Percentiles rank a stretch among this genome's conserved stretches.
These are phyloP conservation scores for Trichomalopsis sarcophagae DNA, from an alignment of 1,140 invertebrate species.

Conservation along the genomic window DNA sequence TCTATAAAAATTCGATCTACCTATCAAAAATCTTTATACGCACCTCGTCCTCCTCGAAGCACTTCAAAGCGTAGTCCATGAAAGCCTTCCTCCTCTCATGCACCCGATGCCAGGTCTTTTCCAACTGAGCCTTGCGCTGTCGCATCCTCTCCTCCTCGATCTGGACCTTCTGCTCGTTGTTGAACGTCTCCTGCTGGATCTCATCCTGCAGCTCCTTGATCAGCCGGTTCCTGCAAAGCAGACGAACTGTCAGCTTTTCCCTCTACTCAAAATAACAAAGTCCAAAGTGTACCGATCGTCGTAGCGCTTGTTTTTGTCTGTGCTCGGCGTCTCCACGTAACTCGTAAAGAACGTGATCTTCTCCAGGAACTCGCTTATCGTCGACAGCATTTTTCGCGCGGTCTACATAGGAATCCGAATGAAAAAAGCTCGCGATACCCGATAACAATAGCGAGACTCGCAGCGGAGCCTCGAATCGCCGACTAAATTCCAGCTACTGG, in stretches of 20 bases:
- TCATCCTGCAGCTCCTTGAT: conserved; percentile 66
- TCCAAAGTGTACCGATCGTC: conserved; percentile 56
- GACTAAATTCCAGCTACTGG: neutral
- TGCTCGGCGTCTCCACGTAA: conserved; percentile 54
- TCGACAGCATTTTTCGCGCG: conserved; percentile 21
- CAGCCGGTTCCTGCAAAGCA: conserved; percentile 53
- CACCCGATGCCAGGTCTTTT: conserved; percentile 52
- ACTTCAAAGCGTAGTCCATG: conserved; percentile 50
- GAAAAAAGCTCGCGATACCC: neutral
- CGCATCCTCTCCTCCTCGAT: conserved; percentile 56
- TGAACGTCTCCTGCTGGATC: conserved; percentile 61
- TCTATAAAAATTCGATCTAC: neutral
- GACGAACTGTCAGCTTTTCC: neutral
- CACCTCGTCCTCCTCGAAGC: conserved; percentile 61
- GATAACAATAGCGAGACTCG: too few species aligned
- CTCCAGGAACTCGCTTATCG: conserved; percentile 47
- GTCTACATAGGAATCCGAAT: neutral
- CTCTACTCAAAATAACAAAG: too few species aligned
- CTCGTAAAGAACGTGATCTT: conserved; percentile 62
- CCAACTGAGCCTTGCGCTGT: conserved; percentile 58
- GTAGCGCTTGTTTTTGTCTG: conserved; percentile 55
- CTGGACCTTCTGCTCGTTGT: conserved; percentile 50
- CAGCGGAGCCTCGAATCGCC: too few species aligned
- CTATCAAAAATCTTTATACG: neutral
- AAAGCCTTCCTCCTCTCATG: conserved; percentile 54